These are phyloP conservation scores for Alcis repandata DNA, from an alignment of 2,888 invertebrate genomes.

Conservation along the genomic window DNA sequence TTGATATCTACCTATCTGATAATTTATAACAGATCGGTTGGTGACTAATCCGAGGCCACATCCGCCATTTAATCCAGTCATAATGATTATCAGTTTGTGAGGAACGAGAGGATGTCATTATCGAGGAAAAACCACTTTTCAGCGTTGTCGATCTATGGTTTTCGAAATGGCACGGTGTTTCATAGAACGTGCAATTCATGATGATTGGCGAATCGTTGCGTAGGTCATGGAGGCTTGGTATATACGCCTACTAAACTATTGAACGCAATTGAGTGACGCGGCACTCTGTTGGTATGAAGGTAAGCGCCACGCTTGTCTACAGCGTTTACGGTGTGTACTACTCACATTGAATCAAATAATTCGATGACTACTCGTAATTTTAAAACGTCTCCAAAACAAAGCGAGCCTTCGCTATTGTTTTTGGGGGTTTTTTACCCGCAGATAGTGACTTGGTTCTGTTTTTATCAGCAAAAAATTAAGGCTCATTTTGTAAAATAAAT, in stretches of 20 bases:
- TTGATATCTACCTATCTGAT: constrained; percentile 16
- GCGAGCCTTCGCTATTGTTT: no score
- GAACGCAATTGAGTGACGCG: no score
- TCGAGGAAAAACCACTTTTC: not conserved
- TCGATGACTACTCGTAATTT: no score
- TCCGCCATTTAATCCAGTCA: constrained; percentile 1
- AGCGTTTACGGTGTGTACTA: no score
- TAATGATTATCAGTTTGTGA: not conserved
- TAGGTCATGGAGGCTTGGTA: not conserved
- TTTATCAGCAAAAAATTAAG: no score
- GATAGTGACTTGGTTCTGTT: no score
- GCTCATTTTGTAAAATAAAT: no score
- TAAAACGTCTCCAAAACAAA: no score
- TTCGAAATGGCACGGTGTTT: not conserved
- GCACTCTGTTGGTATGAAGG: no score
- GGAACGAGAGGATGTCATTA: not conserved
- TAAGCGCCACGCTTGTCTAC: no score
- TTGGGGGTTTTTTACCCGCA: no score
- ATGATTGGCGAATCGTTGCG: not conserved
- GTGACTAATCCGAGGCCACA: constrained; percentile 12
- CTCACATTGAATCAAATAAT: no score
- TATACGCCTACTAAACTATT: not conserved
- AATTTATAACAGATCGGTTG: constrained; percentile 19
- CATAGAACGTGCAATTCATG: not conserved
- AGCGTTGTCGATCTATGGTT: not conserved